Conservation (phyloP, 2,888 invertebrate genomes). For the Cephonodes hylas region DNA sequence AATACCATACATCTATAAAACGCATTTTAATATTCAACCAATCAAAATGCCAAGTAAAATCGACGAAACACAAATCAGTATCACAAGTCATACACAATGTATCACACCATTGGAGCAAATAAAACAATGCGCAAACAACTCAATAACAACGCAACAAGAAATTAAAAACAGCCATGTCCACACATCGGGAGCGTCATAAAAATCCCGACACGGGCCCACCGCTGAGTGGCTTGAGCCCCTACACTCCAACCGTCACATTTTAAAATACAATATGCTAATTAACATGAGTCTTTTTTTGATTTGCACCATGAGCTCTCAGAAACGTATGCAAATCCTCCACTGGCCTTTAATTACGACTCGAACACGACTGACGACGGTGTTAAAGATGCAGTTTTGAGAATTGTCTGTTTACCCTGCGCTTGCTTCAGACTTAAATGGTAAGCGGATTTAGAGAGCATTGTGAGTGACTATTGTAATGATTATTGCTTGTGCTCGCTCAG, state of each 20-base stretch:
- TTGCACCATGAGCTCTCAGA: conserved; percentile 74
- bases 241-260: conserved; percentile 77
- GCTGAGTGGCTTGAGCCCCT: conserved; percentile 68
- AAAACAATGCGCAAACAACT: conserved; percentile 7
- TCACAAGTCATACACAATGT: background rate
- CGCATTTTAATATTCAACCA: no score
- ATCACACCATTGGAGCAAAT: background rate
- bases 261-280: conserved; percentile 81
- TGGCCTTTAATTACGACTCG: conserved; percentile 74
- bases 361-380: conserved; percentile 74
- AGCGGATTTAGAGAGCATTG: conserved; percentile 60
- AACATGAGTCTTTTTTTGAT: conserved; percentile 70
- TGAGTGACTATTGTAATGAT: conserved; percentile 65
- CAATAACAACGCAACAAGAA: conserved; percentile 15
- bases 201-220: conserved; percentile 64
- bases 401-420: conserved; percentile 54
- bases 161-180: conserved; percentile 48
- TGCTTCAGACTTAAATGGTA: conserved; percentile 65
- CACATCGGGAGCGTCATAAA: conserved; percentile 51
- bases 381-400: conserved; percentile 77
- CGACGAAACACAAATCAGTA: background rate
- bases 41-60: no score
- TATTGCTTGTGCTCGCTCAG: conserved; percentile 40
- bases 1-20: no score
- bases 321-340: conserved; percentile 75